Evolutionary conservation across 2,888 invertebrate species (phyloP), one percentile per base, ranked within the genome.

Genomic region (Rotaria magnacalcarata): DNA sequence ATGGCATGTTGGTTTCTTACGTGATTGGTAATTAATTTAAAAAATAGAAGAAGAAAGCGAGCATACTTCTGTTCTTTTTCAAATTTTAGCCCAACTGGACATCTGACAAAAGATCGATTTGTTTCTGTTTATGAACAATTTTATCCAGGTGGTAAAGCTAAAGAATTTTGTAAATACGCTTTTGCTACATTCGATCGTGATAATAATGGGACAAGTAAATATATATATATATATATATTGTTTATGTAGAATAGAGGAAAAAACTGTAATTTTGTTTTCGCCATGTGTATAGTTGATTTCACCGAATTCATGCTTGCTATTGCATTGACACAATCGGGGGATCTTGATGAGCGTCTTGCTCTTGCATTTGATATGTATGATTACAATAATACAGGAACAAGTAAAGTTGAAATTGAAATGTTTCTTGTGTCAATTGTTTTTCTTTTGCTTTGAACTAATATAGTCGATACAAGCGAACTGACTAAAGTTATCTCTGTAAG

Each of bases 241-340:
- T 14, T 14, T 6, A 21, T 5, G 34, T 34, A 34, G 34, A 34
- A 34, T 34, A 34, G 34, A 34, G 34, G 2, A 34, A 34, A 34
- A 34, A 34, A 2, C 2, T 34, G 34, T 34, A 34, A 1, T 34
- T 34, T 34, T 34, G 34, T 34, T 34, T 34, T 34, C 34, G 34
- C 34, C 34, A 34, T 34, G 34, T 2, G 34, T 34, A 34, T 67
- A 67, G 67, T 80, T 16, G 80, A 80, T 47, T 80, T 80, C 43
- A 80, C 47, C n/a, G 80, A 80, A 80, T 80, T 80, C 24, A 80
- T 80, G 80, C 47, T 80, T n/a, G 80, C 80, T n/a, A 80, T 80
- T 80, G 80, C 80, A n/a, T 5, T 80, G 47, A 80, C 80, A 47
- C 80, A 80, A n/a, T n/a, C 80, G n/a, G 80, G 80, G 47, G 80